Percentiles rank a stretch among this genome's conserved stretches.
Conservation (phyloP, 37 sponge, comb jelly and placozoan species). For the Ianthella basta region DNA sequence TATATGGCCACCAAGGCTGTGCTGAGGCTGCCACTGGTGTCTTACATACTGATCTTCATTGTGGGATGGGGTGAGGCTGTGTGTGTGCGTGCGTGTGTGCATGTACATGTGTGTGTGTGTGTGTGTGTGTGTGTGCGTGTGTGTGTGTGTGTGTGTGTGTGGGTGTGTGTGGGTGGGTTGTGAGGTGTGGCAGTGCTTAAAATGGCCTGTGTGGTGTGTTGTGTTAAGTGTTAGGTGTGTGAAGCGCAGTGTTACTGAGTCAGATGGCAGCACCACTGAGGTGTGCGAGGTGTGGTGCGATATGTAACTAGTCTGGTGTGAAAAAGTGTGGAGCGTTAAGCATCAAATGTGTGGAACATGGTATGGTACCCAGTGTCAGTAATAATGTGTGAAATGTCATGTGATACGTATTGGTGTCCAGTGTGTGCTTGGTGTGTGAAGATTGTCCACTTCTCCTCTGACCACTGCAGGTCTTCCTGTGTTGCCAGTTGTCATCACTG, state of each 20-base stretch:
- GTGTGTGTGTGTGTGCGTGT: not conserved
- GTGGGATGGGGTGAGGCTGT: slow-evolving; percentile 6
- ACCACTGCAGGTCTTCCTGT: not conserved
- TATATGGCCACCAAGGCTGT: slow-evolving; percentile 10
- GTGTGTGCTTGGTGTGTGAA: not conserved
- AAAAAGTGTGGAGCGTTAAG: too few relatives aligned
- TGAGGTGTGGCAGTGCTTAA: not conserved
- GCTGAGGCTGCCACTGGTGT: not conserved
- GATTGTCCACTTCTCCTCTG: not conserved
- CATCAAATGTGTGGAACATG: too few relatives aligned
- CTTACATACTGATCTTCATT: not conserved
- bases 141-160: slow-evolving; percentile 16
- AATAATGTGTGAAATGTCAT: too few relatives aligned
- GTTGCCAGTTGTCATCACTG: not conserved
- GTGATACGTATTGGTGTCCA: too few relatives aligned
- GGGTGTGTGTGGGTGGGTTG: slow-evolving; percentile 3
- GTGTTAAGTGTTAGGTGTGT: not conserved
- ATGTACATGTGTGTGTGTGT: not conserved
- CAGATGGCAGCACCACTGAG: too few relatives aligned
- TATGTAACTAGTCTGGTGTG: too few relatives aligned
- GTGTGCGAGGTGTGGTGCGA: too few relatives aligned
- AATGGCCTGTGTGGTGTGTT: not conserved
- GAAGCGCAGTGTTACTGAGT: too few relatives aligned
- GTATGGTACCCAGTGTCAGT: too few relatives aligned
- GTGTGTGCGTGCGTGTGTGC: not conserved